phyloP scores from a whole-genome alignment of 2,797 vertebrate genomes.

The Microchirus variegatus region DNA sequence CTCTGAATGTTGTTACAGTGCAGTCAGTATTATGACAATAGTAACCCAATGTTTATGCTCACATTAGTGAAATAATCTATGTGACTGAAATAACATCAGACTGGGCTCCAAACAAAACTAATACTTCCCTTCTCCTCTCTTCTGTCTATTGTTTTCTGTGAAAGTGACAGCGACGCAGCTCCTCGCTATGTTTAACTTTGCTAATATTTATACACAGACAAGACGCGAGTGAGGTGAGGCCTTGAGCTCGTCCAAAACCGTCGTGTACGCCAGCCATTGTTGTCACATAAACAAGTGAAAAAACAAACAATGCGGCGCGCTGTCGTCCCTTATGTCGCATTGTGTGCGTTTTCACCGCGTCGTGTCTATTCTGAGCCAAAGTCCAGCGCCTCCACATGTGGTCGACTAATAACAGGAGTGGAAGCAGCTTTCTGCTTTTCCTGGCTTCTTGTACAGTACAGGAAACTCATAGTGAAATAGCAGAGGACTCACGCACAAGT shows the following conservation, averaged over 20 bases:
- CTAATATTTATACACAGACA: constrained; percentile 53
- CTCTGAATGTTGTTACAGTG: too few species aligned
- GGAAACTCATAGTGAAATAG: constrained; percentile 29
- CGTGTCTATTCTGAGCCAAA: constrained; percentile 25
- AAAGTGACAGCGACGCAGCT: constrained; percentile 31
- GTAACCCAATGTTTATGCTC: background rate
- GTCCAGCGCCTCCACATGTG: constrained; percentile 21
- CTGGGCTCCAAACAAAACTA: constrained; percentile 40
- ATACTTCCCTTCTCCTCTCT: constrained; percentile 23
- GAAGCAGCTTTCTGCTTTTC: constrained; percentile 43
- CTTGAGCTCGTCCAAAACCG: constrained; percentile 39
- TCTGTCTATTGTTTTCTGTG: constrained; percentile 43
- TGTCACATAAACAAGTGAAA: constrained; percentile 65
- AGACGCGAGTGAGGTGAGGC: constrained; percentile 15
- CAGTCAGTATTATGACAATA: background rate
- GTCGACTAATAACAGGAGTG: constrained; percentile 28
- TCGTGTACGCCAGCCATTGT: constrained; percentile 73
- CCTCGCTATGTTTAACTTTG: constrained; percentile 61
- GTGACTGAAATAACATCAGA: constrained; percentile 52
- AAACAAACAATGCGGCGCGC: constrained; percentile 43
- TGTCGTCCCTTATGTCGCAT: constrained; percentile 7
- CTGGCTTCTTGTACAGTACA: constrained; percentile 22
- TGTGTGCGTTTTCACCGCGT: constrained; percentile 18
- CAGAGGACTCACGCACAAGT: constrained; percentile 20
- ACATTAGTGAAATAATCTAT: constrained; percentile 21